Evolutionary conservation across 2,113 vertebrate genomes (phyloP), one percentile per base, ranked within the genome.

Genomic region (Myotis brandtii): DNA sequence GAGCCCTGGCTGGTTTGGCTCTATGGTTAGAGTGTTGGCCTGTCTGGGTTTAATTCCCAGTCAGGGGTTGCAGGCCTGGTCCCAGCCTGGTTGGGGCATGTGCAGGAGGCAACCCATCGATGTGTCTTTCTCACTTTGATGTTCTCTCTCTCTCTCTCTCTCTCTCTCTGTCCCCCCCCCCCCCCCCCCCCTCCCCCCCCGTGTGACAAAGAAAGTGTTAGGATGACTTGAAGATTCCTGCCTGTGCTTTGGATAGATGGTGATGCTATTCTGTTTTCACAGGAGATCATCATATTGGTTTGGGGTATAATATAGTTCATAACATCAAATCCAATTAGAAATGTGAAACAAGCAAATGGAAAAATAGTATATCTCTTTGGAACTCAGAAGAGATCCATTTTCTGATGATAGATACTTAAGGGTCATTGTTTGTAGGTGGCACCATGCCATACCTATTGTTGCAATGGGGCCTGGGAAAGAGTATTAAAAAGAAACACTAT

Each of bases 291-390:
- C 46, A 52, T 21, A 83, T 93, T 89, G 4, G 2, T 79, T 89
- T 89, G 0, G 83, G 34, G 1, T 46, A 18, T 80, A 79, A 6
- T 34, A 56, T 34, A 34, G 3, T 86, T 69, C 30, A 79, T 30
- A 77, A 75, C 67, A 32, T 73, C 37, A 73, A 67, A 72, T 64
- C n/a, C 20, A 86, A 54, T 82, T 88, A 89, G 20, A 23, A 84
- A 11, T 84, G 21, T 34, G 30, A 86, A 37, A 54, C 3, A 62
- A 32, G 12, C 16, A 73, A 9, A 9, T 48, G 43, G 40, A 5
- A 54, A 96, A 83, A 62, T 7, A 21, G 7, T 56, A 70, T 18
- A 30, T 27, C 16, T 30, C 27, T 76, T 40, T 40, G 2, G 12
- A 56, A 56, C 4, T 84, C 52, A 85, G 12, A 69, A 79, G n/a